Conservation (phyloP, 2,113 vertebrate genomes). For the Mastomys natalensis region DNA sequence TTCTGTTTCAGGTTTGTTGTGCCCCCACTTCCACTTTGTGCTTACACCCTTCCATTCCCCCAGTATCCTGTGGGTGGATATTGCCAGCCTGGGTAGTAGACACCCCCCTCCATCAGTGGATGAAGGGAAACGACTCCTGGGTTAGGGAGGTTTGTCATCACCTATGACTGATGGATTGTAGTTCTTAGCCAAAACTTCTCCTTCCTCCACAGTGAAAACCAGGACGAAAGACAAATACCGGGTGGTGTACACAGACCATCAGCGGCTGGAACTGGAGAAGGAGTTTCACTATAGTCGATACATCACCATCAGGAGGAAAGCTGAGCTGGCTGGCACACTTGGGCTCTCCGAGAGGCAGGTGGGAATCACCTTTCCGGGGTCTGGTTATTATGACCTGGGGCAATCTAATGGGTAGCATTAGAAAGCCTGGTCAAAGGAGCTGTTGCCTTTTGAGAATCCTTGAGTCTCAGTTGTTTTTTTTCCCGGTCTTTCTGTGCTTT, state of each 20-base stretch:
- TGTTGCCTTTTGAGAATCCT: neutral
- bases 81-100: conserved; percentile 59
- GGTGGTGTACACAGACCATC: conserved; percentile 91
- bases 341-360: conserved; percentile 92
- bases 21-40: neutral
- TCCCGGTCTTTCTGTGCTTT: neutral
- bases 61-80: neutral
- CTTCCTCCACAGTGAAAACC: conserved; percentile 88
- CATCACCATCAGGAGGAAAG: conserved; percentile 91
- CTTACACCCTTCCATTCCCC: neutral
- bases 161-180: conserved; percentile 67
- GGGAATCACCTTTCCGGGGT: neutral
- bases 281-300: conserved; percentile 91
- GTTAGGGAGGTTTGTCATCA: conserved; percentile 77
- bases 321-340: conserved; percentile 89
- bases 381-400: too few relatives aligned
- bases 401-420: too few relatives aligned
- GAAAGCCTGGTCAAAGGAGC: neutral
- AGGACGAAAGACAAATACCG: conserved; percentile 92
- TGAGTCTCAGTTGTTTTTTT: too few relatives aligned
- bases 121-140: conserved; percentile 71
- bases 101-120: conserved; percentile 39
- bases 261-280: conserved; percentile 91
- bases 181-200: conserved; percentile 55
- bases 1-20: conserved; percentile 29